Base-by-base conservation (phyloP, 1,140 invertebrate genomes). In the Lepidurus arcticus region DNA sequence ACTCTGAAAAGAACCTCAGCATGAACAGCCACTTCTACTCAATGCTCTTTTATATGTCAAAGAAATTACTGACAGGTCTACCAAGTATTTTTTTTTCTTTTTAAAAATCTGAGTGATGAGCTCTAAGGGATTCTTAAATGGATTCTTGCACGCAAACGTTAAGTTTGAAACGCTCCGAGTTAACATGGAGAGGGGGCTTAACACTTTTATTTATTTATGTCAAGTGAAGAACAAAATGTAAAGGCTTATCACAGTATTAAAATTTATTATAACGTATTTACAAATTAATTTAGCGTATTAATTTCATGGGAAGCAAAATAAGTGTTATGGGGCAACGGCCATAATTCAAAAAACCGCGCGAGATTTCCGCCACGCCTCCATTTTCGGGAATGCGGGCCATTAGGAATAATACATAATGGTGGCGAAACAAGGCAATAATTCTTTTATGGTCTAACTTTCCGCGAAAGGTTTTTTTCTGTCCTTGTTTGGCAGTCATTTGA, bases 181-280 rank as follows among this genome's bases (percentile, higher is more conserved):
- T 34, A 34, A 34, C 34, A 4, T 34, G 4, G 34, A 34, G 34
- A 34, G 34, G 4, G 34, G 34, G 34, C 34, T 34, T 34, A 34
- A 34, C 34, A 4, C 34, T 34, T 34, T 34, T 34, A 34, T 34
- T 34, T 34, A 34, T 34, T 34, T 34, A 3, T 34, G 34, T 34
- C 34, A 34, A 34, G 34, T 34, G 34, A 34, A 16, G 53, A 65
- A 47, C 16, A 65, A 65, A 65, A 65, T 13, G 16, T n/a, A 0
- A 65, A 21, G 6, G 21, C 6, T 65, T 65, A 65, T 65, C 53
- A 65, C 53, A 65, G 53, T 65, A 65, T 65, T 65, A 65, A 65
- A 34, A 65, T 65, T 65, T 65, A 65, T 65, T 65, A 65, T 65
- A 65, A 65, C 53, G 53, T 65, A 65, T 65, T 65, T 65, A 65